Evolutionary conservation across 2,888 invertebrate species (phyloP).

Genomic region (Penaeus monodon): DNA sequence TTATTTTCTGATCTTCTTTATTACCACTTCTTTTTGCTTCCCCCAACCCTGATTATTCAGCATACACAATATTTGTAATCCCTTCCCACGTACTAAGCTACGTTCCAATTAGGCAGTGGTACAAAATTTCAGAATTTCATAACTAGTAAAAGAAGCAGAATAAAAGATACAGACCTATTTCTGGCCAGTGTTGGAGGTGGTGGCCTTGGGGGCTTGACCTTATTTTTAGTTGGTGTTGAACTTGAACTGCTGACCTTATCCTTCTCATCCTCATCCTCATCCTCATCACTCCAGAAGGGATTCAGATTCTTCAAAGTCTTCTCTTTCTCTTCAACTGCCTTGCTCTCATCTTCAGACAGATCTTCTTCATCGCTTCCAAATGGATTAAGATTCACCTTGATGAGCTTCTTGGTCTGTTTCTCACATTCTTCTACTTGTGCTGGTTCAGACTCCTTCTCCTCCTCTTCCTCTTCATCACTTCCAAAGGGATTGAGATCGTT

Average conservation of each 20-base stretch:
- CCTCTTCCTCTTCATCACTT: conserved; percentile 73
- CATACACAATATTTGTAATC: too few relatives aligned
- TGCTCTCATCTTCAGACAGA: conserved; percentile 68
- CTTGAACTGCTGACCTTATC: background rate
- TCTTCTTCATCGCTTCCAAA: conserved; percentile 79
- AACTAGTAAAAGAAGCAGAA: background rate
- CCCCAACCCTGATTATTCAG: too few relatives aligned
- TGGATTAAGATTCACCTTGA: conserved; percentile 75
- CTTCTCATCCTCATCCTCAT: conserved; percentile 45
- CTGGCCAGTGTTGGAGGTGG: conserved; percentile 68
- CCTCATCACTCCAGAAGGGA: conserved; percentile 65
- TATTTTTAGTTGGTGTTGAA: conserved; percentile 27
- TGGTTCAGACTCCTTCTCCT: background rate
- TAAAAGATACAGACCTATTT: conserved; percentile 31
- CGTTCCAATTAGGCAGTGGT: too few relatives aligned
- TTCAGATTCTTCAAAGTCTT: conserved; percentile 47
- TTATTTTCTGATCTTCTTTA: too few relatives aligned
- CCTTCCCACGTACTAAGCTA: too few relatives aligned
- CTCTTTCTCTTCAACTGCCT: conserved; percentile 3
- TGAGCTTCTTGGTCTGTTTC: conserved; percentile 33
- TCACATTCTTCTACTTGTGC: conserved; percentile 14
- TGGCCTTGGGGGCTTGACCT: conserved; percentile 67
- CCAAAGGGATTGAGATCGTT: conserved; percentile 87
- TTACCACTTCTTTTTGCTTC: too few relatives aligned
- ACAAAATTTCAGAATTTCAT: too few relatives aligned